Evolutionary conservation across 2,888 invertebrate genomes (phyloP).

Genomic region (Rhagium mordax): DNA sequence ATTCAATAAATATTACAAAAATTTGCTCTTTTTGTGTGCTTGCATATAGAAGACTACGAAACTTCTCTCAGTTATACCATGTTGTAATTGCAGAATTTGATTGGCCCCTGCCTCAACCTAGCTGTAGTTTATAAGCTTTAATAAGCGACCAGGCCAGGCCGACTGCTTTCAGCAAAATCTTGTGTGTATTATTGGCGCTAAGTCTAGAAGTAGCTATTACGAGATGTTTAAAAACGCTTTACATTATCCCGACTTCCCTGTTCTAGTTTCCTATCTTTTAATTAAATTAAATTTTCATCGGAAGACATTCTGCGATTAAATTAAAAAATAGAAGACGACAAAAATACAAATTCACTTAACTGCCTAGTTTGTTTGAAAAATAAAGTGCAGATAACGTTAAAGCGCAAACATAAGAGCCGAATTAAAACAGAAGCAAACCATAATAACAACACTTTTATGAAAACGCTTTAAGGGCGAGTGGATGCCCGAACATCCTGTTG

Average conservation of each 20-base stretch:
- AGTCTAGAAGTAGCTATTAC: neutral
- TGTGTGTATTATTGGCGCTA: neutral
- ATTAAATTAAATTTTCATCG: conserved; percentile 5
- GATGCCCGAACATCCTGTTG: conserved; percentile 51
- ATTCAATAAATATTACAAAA: no score
- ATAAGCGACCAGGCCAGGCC: neutral
- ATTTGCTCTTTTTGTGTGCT: no score
- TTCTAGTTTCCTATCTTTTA: conserved; percentile 16
- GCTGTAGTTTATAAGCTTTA: neutral
- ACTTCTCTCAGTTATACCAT: no score
- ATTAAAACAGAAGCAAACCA: conserved; percentile 29
- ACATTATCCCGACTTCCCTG: neutral
- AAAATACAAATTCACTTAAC: conserved; percentile 3
- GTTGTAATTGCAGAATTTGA: no score
- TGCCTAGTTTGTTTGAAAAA: conserved; percentile 1
- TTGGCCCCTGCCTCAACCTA: neutral
- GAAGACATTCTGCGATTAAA: neutral
- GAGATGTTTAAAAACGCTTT: conserved; percentile 2
- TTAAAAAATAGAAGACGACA: conserved; percentile 10
- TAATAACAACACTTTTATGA: conserved; percentile 46
- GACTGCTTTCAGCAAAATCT: neutral
- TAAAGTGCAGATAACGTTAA: neutral
- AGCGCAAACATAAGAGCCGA: neutral
- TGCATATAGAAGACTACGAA: no score
- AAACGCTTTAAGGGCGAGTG: conserved; percentile 39